A percentile compares a stretch with the other conserved stretches of the same genome.
Evolutionary conservation across 2,113 vertebrate species (phyloP).

Genomic region (Thymallus thymallus): DNA sequence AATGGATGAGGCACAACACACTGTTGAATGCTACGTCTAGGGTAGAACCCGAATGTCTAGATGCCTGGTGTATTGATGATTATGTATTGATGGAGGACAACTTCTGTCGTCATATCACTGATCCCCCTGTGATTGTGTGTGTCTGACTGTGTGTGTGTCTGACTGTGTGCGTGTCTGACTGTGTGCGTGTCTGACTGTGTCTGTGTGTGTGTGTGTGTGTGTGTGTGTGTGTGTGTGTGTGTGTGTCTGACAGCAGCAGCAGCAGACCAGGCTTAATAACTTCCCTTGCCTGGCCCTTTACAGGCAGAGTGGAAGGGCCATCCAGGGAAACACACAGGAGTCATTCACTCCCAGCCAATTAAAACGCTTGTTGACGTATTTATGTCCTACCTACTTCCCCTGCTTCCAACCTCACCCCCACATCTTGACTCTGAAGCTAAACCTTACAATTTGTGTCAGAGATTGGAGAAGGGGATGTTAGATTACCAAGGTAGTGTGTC

Average conservation of each 20-base stretch:
- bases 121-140: neutral
- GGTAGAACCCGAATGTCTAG: too few species aligned
- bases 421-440: neutral
- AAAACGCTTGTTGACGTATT: conserved; percentile 56
- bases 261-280: conserved; percentile 9
- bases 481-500: neutral
- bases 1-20: neutral
- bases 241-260: conserved; percentile 4
- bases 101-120: too few species aligned
- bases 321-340: conserved; percentile 54
- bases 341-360: conserved; percentile 56
- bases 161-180: neutral
- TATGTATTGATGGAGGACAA: too few species aligned
- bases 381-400: conserved; percentile 38
- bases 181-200: neutral
- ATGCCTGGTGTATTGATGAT: too few species aligned
- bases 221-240: neutral
- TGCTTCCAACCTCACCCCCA: neutral
- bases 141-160: conserved; percentile 4
- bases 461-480: neutral
- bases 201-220: neutral
- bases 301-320: conserved; percentile 38
- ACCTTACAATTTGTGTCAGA: neutral
- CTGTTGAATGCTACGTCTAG: too few species aligned
- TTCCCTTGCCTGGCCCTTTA: conserved; percentile 4